phyloP scores from a whole-genome alignment of 2,113 vertebrate genomes.

The Ariopsis seemanni region DNA sequence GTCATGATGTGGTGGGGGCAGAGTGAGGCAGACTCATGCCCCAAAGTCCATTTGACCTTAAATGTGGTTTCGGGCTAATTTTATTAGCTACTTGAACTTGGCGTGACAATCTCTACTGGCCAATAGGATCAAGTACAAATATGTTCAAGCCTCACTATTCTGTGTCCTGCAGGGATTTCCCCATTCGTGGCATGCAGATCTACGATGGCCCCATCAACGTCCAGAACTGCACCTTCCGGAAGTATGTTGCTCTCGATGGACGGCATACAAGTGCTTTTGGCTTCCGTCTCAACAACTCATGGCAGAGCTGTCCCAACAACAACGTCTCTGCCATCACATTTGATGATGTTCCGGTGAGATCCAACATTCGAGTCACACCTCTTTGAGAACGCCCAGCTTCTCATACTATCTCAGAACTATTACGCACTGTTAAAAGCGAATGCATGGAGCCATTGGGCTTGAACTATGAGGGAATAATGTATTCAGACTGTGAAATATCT shows the following conservation, averaged over 20 bases:
- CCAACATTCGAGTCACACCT: not conserved
- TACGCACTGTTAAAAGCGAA: conserved; percentile 4
- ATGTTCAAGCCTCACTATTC: not conserved
- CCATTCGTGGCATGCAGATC: conserved; percentile 92
- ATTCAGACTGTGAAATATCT: conserved; percentile 21
- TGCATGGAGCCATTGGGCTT: conserved; percentile 7
- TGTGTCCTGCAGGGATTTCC: conserved; percentile 80
- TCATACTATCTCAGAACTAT: not conserved
- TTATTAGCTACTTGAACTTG: not conserved
- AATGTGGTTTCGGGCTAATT: not conserved
- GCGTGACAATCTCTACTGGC: not conserved
- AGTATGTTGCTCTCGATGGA: conserved; percentile 84
- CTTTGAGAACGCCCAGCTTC: not conserved
- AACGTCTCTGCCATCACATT: conserved; percentile 84
- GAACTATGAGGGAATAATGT: conserved; percentile 18
- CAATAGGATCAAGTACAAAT: not conserved
- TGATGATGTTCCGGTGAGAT: conserved; percentile 89
- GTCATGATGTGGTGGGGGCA: no score
- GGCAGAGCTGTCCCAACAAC: conserved; percentile 98
- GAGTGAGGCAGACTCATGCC: no score
- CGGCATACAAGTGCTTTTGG: conserved; percentile 93
- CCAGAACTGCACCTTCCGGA: conserved; percentile 94
- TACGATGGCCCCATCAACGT: conserved; percentile 92
- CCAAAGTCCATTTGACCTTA: no score
- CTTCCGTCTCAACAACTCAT: conserved; percentile 97